Percentiles rank a stretch among this genome's conserved stretches.
phyloP scores from a whole-genome alignment of 1,140 invertebrate genomes.

The Colletes latitarsis region DNA sequence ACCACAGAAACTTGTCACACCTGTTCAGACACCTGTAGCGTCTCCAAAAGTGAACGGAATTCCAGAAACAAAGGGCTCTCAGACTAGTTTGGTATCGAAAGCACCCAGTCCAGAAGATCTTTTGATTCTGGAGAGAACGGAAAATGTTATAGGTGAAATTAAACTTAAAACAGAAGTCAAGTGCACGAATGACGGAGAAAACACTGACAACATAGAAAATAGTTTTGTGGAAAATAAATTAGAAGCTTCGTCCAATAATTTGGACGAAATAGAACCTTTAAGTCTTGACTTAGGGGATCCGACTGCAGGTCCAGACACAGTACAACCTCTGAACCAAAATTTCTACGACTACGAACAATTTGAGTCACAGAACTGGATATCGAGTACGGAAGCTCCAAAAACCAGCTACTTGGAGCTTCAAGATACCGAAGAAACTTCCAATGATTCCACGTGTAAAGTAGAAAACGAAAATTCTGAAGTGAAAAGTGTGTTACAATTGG shows the following conservation, averaged over 20 bases:
- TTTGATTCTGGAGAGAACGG: constrained; percentile 72
- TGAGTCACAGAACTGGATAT: constrained; percentile 58
- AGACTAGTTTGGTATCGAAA: constrained; percentile 38
- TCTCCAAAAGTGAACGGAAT: constrained; percentile 73
- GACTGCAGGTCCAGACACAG: constrained; percentile 55
- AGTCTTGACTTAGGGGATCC: constrained; percentile 74
- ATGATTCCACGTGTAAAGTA: background rate
- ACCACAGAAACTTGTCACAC: constrained; percentile 72
- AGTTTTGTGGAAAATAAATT: constrained; percentile 71
- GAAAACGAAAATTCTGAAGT: constrained; percentile 1
- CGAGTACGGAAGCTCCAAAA: constrained; percentile 25
- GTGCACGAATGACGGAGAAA: background rate
- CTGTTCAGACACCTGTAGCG: constrained; percentile 70
- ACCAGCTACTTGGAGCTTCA: constrained; percentile 28
- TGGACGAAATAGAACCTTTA: constrained; percentile 72
- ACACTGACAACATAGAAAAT: background rate
- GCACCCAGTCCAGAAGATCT: constrained; percentile 65
- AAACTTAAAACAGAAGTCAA: constrained; percentile 67
- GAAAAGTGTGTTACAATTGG: background rate
- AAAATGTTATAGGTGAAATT: constrained; percentile 70
- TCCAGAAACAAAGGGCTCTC: constrained; percentile 36
- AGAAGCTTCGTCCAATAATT: constrained; percentile 67
- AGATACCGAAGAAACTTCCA: constrained; percentile 13
- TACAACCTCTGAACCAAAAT: constrained; percentile 74
- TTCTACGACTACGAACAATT: constrained; percentile 79